Conservation (phyloP, 2,113 vertebrate genomes). For the Anthoscopus minutus region DNA sequence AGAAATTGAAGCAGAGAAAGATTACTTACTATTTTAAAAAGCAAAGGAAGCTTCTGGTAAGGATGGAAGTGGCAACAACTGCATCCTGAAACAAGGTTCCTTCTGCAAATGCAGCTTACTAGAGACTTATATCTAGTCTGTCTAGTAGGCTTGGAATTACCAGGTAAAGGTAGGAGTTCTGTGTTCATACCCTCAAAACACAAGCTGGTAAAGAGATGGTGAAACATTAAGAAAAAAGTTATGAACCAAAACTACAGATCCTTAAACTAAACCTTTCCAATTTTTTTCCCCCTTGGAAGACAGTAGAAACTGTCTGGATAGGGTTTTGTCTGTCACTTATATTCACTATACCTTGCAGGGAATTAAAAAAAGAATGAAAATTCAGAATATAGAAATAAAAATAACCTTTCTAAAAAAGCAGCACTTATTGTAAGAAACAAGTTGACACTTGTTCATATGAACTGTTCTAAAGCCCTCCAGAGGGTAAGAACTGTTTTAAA, state of each 20-base stretch:
- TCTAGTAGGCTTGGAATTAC: not conserved
- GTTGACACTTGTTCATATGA: not conserved
- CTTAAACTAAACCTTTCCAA: not conserved
- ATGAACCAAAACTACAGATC: not conserved
- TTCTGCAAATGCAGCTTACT: not conserved
- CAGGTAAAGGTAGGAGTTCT: not conserved
- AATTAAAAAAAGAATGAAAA: not conserved
- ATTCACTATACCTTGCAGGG: not conserved
- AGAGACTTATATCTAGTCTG: not conserved
- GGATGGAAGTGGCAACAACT: not conserved
- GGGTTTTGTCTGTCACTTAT: not conserved
- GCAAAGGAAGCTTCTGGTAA: not conserved
- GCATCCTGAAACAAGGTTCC: fast-evolving
- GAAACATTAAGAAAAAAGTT: not conserved
- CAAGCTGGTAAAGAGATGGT: not conserved
- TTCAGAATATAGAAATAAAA: not conserved
- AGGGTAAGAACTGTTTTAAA: not conserved
- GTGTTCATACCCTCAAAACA: not conserved
- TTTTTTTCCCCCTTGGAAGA: not conserved
- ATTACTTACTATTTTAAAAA: not conserved
- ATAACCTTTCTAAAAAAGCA: not conserved
- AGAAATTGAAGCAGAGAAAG: not conserved
- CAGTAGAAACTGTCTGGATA: fast-evolving
- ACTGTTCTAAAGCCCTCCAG: not conserved
- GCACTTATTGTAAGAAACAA: not conserved